Evolutionary conservation across 2,888 invertebrate genomes (phyloP), one percentile per base, ranked within the genome.

Genomic region (Ypsolopha sequella): DNA sequence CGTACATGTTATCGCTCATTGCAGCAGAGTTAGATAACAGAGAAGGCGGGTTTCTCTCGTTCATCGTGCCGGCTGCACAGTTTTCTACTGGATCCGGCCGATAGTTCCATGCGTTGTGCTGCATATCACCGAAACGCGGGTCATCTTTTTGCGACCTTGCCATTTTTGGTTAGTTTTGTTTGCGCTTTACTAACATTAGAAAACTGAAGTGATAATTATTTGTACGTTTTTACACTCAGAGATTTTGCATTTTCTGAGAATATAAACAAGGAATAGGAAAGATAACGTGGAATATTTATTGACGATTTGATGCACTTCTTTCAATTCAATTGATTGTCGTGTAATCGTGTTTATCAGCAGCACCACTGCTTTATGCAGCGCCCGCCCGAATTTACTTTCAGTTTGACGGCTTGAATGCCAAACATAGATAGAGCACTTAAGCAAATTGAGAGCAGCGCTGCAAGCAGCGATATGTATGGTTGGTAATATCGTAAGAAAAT

Each of bases 111-210:
- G 80, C 73, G 73, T 76, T 82, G 64, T 72, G 73, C 65, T 76
- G 68, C 62, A 78, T 65, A 66, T 87, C 84, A 63, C 70, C 78
- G 73, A 75, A 85, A 66, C 77, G 73, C 58, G 80, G 74, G 71
- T 85, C 82, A 74, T 87, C 86, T 62, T 80, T 79, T 60, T 79
- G 78, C 80, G 84, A 82, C 80, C 87, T 86, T 80, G 85, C 82
- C 87, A 87, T 87, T 71, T 78, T 76, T 76, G 75, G 74, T 73
- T 71, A 73, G 62, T 64, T 67, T 64, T 65, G 36, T 14, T 11
- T 36, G 36, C 47, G 14, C 47, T 47, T 56, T 62, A 58, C 61
- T 56, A 63, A 60, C 66, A 48, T 48, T 50, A 36, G 36, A 36
- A 52, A 50, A 51, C 48, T 50, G 51, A 53, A 53, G 50, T 49